phyloP scores from a whole-genome alignment of 2,888 invertebrate species.

The Priocnemis perturbator region DNA sequence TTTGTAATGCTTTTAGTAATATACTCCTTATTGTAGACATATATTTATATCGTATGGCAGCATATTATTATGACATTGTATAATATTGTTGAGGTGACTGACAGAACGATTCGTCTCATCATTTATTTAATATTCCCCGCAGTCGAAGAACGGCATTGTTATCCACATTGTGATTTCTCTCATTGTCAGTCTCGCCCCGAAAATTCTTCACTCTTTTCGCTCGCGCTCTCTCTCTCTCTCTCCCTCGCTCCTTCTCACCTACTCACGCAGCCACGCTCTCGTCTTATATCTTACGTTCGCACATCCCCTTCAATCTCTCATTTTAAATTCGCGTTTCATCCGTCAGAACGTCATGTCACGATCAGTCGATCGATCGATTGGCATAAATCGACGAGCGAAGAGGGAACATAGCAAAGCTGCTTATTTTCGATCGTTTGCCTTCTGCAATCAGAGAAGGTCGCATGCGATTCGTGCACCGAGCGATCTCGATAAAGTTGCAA shows the following conservation, averaged over 20 bases:
- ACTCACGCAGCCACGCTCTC: not conserved
- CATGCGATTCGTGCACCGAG: not conserved
- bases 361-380: constrained; percentile 8
- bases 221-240: constrained; percentile 23
- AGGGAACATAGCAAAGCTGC: no score
- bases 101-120: constrained; percentile 66
- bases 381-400: constrained; percentile 27
- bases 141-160: constrained; percentile 33
- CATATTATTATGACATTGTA: constrained; percentile 74
- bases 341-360: no score
- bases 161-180: constrained; percentile 16
- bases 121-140: constrained; percentile 48
- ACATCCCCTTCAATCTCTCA: constrained; percentile 18
- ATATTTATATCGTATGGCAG: constrained; percentile 75
- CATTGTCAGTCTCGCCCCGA: constrained; percentile 19
- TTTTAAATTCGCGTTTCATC: no score
- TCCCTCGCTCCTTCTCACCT: constrained; percentile 14
- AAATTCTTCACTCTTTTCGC: constrained; percentile 29
- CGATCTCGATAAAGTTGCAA: not conserved
- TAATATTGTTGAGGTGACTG: constrained; percentile 72
- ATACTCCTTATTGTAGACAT: constrained; percentile 73
- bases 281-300: not conserved
- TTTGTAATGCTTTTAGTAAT: constrained; percentile 68
- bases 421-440: no score
- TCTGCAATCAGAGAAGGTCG: not conserved